phyloP scores from a whole-genome alignment of 2,113 vertebrate genomes.

The Peucedramus taeniatus region DNA sequence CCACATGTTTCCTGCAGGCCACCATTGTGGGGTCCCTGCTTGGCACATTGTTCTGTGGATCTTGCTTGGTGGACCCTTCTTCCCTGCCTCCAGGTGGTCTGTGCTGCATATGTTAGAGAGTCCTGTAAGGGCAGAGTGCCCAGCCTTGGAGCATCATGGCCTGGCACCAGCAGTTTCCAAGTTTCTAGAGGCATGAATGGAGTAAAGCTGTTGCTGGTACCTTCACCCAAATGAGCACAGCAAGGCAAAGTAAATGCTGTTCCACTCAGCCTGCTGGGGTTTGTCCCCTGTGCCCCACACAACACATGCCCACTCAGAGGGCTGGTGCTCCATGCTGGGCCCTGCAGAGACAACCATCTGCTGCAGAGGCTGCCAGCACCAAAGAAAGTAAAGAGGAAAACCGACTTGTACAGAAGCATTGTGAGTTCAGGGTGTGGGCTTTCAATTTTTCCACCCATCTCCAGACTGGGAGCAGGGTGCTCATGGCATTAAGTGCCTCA shows the following conservation, averaged over 20 bases:
- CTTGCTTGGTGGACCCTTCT: background rate
- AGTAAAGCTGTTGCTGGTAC: background rate
- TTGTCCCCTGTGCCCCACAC: background rate
- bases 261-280: background rate
- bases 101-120: background rate
- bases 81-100: background rate
- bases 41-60: background rate
- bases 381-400: background rate
- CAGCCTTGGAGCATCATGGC: background rate
- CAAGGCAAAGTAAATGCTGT: background rate
- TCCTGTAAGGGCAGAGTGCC: background rate
- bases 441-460: background rate
- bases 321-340: rapidly evolving
- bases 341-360: background rate
- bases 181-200: background rate
- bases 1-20: background rate
- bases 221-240: background rate
- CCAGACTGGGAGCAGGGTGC: background rate
- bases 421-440: background rate
- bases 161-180: background rate
- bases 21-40: background rate
- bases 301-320: rapidly evolving
- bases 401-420: rapidly evolving
- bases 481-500: background rate
- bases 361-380: background rate